Conservation (phyloP, 2,113 vertebrate species). For the Poeciliopsis occidentalis region DNA sequence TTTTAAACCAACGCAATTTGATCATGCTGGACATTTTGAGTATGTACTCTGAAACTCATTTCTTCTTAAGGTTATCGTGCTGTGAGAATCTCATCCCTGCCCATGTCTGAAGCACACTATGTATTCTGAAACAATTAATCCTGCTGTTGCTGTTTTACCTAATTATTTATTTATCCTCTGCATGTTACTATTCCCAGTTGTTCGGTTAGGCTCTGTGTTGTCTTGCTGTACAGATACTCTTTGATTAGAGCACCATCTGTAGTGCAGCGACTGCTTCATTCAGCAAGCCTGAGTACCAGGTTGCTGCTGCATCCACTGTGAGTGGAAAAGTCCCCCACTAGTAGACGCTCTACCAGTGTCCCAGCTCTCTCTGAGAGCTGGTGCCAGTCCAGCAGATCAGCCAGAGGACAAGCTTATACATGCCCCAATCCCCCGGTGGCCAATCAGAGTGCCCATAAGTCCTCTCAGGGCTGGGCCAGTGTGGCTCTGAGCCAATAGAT, state of each 20-base stretch:
- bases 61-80: not conserved
- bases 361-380: constrained; percentile 64
- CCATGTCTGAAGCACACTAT: not conserved
- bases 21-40: not conserved
- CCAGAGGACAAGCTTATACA: constrained; percentile 72
- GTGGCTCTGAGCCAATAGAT: constrained; percentile 75
- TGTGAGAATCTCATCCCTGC: not conserved
- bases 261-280: constrained; percentile 24
- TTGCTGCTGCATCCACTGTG: constrained; percentile 46
- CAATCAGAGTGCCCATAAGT: constrained; percentile 69
- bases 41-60: not conserved
- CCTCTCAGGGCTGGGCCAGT: constrained; percentile 62
- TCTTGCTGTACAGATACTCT: constrained; percentile 20
- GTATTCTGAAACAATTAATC: constrained; percentile 1
- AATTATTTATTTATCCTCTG: constrained; percentile 31
- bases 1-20: not conserved
- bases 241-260: constrained; percentile 22
- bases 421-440: constrained; percentile 66
- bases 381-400: constrained; percentile 69
- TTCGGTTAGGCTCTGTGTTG: constrained; percentile 36
- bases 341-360: constrained; percentile 52
- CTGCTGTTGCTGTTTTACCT: constrained; percentile 34
- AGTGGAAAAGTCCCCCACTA: constrained; percentile 58
- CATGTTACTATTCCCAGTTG: constrained; percentile 33
- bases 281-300: constrained; percentile 27